These are phyloP conservation scores for Dendrolimus houi DNA, from an alignment of 2,888 invertebrate species.

Conservation along the genomic window DNA sequence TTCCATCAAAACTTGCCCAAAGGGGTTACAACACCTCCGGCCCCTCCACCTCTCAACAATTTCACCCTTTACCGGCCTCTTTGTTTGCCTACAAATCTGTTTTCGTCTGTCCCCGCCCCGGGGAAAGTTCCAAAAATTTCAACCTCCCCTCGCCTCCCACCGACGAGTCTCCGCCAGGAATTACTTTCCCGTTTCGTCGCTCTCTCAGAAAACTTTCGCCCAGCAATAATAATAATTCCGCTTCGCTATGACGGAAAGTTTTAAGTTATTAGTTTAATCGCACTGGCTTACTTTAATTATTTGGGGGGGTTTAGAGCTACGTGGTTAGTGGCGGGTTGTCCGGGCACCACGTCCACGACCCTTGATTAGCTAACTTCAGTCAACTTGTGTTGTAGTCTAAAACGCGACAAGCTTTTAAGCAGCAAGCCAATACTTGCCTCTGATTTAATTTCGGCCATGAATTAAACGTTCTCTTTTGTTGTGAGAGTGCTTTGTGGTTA, in stretches of 20 bases:
- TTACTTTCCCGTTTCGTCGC: constrained; percentile 66
- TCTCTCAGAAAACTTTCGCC: constrained; percentile 42
- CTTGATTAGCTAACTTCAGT: constrained; percentile 42
- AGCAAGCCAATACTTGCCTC: constrained; percentile 42
- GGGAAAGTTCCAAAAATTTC: constrained; percentile 56
- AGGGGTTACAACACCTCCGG: constrained; percentile 39
- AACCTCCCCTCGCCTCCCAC: constrained; percentile 30
- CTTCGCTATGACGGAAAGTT: constrained; percentile 66
- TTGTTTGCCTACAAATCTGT: constrained; percentile 70
- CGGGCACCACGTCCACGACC: constrained; percentile 23
- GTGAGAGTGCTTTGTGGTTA: constrained; percentile 3
- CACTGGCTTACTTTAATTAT: constrained; percentile 64
- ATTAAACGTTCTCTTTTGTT: constrained; percentile 35
- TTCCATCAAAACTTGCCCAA: constrained; percentile 70
- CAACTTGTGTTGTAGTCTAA: constrained; percentile 21
- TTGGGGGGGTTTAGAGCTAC: constrained; percentile 17
- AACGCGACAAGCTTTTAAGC: constrained; percentile 31
- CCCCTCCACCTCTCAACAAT: constrained; percentile 15
- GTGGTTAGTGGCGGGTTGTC: constrained; percentile 7
- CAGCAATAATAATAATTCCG: constrained; percentile 68
- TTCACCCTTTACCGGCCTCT: constrained; percentile 25
- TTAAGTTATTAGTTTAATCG: constrained; percentile 74
- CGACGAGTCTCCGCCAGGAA: constrained; percentile 29
- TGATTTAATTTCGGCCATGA: constrained; percentile 41
- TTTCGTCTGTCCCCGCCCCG: constrained; percentile 59